These are phyloP conservation scores for Agrotis exclamationis DNA, from an alignment of 2,888 invertebrate species.

Conservation along the genomic window DNA sequence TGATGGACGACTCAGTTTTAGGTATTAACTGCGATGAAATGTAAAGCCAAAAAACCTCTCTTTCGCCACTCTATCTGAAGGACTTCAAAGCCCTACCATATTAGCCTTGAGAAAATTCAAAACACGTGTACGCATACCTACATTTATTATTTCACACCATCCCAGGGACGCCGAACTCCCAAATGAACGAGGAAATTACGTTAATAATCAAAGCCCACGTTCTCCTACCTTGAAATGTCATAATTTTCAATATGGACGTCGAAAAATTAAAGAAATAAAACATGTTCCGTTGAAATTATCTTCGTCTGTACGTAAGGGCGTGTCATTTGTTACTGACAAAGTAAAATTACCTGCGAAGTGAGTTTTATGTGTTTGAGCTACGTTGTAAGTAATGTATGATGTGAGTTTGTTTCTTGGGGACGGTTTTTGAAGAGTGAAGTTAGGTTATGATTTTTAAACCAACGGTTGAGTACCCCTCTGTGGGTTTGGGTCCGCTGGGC, in stretches of 20 bases:
- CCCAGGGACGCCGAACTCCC: not conserved
- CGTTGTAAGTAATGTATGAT: slow-evolving; percentile 26
- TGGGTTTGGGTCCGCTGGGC: too few relatives aligned
- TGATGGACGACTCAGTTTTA: too few relatives aligned
- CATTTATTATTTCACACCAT: slow-evolving; percentile 28
- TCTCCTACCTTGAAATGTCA: slow-evolving; percentile 18
- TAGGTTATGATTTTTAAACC: not conserved
- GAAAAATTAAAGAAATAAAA: slow-evolving; percentile 52
- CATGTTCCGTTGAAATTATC: slow-evolving; percentile 57
- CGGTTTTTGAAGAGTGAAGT: not conserved
- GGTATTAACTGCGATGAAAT: too few relatives aligned
- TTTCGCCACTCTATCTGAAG: too few relatives aligned
- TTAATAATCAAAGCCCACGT: slow-evolving; percentile 33
- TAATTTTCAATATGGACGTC: slow-evolving; percentile 54
- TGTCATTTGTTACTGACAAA: slow-evolving; percentile 64
- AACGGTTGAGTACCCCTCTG: not conserved
- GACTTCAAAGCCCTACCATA: not conserved
- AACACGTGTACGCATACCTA: slow-evolving; percentile 19
- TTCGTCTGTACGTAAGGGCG: slow-evolving; percentile 32
- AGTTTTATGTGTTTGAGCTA: slow-evolving; percentile 40
- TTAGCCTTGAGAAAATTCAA: slow-evolving; percentile 12
- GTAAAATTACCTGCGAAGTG: slow-evolving; percentile 58
- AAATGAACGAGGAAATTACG: slow-evolving; percentile 27
- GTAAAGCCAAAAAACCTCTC: too few relatives aligned
- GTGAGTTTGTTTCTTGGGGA: slow-evolving; percentile 28